Conservation (phyloP, 2,113 vertebrate genomes). For the Argyrosomus japonicus region DNA sequence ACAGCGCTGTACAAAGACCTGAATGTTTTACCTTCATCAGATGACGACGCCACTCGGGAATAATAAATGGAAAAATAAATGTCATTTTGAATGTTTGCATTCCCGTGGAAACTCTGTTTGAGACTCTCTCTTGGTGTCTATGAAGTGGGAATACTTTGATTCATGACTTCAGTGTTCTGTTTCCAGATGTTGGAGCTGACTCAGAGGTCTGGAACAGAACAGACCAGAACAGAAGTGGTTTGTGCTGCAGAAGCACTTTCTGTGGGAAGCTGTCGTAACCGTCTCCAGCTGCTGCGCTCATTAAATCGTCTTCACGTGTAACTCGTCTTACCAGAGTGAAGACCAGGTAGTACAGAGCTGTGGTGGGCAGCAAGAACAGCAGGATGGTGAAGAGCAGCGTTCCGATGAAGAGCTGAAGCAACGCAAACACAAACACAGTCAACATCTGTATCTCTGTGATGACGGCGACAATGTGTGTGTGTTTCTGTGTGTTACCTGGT, state of each 20-base stretch:
- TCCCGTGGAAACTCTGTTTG: neutral
- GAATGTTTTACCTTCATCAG: no score
- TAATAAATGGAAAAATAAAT: no score
- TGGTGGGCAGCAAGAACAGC: constrained; percentile 95
- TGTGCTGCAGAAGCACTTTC: neutral
- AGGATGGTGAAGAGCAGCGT: constrained; percentile 96
- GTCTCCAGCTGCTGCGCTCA: neutral
- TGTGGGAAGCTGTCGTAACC: neutral
- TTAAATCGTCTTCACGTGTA: neutral
- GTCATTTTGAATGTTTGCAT: no score
- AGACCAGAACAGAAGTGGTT: neutral
- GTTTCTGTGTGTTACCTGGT: constrained; percentile 87
- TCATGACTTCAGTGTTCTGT: neutral
- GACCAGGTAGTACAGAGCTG: constrained; percentile 96
- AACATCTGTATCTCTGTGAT: neutral
- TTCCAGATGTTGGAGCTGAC: neutral
- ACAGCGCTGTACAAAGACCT: no score
- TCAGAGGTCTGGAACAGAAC: neutral
- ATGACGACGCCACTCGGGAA: no score
- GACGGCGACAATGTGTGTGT: neutral
- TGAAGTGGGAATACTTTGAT: neutral
- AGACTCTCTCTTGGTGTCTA: neutral
- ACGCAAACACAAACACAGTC: neutral
- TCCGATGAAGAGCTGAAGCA: constrained; percentile 92
- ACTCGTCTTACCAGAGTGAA: constrained; percentile 91